phyloP scores from a whole-genome alignment of 1,140 invertebrate species.

The Polypedilum vanderplanki region DNA sequence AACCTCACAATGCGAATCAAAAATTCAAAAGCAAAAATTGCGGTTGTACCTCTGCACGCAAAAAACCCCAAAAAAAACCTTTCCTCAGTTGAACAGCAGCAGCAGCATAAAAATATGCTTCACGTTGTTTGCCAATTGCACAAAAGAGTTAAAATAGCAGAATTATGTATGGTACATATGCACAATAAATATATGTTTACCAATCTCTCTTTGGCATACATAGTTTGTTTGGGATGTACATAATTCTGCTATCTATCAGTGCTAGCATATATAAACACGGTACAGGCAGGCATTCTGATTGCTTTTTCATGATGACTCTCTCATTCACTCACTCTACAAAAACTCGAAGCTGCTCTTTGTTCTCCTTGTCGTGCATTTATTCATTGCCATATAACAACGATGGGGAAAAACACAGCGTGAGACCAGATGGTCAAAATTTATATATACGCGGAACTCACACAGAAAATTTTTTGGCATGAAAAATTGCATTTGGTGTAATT shows the following conservation, averaged over 20 bases:
- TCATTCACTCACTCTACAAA: background rate
- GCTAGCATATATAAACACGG: background rate
- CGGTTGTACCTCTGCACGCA: background rate
- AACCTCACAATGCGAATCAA: constrained; percentile 17
- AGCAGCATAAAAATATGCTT: background rate
- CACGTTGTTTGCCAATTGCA: constrained; percentile 16
- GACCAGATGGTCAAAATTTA: constrained; percentile 11
- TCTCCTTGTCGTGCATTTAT: background rate
- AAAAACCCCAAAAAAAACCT: background rate
- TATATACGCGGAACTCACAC: background rate
- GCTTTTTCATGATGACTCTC: constrained; percentile 5
- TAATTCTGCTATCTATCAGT: background rate
- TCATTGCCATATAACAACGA: background rate
- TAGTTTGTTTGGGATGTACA: constrained; percentile 8
- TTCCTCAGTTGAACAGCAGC: background rate
- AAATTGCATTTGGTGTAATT: constrained; percentile 19
- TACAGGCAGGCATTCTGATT: background rate
- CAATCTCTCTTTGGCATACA: background rate
- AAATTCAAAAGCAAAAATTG: constrained; percentile 14
- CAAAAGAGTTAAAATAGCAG: background rate
- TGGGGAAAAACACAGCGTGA: constrained; percentile 10
- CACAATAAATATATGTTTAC: background rate
- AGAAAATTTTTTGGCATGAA: background rate
- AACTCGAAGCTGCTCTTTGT: background rate
- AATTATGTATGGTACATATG: background rate